Base-by-base conservation (phyloP, 1,140 invertebrate genomes). In the Leucophenga varia region DNA sequence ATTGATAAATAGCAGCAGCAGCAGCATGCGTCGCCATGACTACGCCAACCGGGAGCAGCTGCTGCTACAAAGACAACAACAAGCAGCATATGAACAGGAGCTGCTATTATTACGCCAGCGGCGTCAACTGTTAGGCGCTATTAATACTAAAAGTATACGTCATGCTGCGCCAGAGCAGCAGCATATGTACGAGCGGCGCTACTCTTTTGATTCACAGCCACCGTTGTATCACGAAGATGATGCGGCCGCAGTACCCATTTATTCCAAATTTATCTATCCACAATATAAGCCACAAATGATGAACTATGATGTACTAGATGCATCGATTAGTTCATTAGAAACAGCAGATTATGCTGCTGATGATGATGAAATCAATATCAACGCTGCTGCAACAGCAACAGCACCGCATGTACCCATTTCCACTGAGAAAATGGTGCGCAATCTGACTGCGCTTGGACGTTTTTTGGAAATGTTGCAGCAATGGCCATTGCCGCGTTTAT, bases 401-500 rank as follows among this genome's bases (percentile, higher is more conserved):
- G 9, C 14, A 36, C 8, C 1, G 25, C n/a, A 28, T 2, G 25
- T 14, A 7, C 31, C 45, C 1, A 12, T 36, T 13, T 28, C 37
- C 13, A 43, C 55, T 6, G 34, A 55, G 8, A 54, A 69, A 32
- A 61, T 73, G 8, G 59, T 67, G 13, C 53, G 55, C 20, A 73
- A 73, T 47, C 47, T 73, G n/a, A 71, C 67, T 36, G 57, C 64
- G 7, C 34, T 73, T 42, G 54, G 71, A 12, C 49, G 70, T 5
- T 22, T 71, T 34, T 38, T 73, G 14, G 70, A 73, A 43, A 46
- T 73, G 7, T 13, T 73, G 20, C 63, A 69, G 36, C 52, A 59
- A n/a, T 64, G 59, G 49, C 65, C 70, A n/a, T 43, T 73, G 43
- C 70, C 70, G n/a, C 58, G 57, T 38, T 49, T 74, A 25, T 74